phyloP scores from a whole-genome alignment of 2,113 vertebrate species.

The Rhodinocichla rosea region DNA sequence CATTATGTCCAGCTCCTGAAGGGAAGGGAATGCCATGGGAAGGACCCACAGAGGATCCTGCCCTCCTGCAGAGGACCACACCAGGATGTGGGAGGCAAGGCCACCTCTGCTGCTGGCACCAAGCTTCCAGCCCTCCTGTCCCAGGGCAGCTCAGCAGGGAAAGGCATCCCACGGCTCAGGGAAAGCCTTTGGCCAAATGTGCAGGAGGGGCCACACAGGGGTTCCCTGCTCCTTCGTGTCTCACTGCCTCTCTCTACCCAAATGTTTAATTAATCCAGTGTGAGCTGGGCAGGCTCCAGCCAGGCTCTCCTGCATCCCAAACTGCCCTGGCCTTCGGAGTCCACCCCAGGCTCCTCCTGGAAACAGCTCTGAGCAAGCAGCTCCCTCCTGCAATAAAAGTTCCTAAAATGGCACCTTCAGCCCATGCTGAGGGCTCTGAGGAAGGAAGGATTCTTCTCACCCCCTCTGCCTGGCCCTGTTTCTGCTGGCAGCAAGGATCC shows the following conservation, averaged over 20 bases:
- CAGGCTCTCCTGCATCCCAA: neutral
- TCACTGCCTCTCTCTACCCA: neutral
- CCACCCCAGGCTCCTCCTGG: neutral
- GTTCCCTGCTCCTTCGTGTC: neutral
- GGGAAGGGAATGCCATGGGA: neutral
- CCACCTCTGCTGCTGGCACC: neutral
- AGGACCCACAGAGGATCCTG: neutral
- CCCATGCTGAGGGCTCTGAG: neutral
- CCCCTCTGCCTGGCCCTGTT: neutral
- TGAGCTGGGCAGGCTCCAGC: neutral
- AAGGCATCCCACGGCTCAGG: neutral
- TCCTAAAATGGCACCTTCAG: neutral
- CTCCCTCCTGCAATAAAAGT: neutral
- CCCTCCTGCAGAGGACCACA: neutral
- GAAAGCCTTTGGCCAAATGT: neutral
- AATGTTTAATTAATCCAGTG: neutral
- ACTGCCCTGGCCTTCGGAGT: too few relatives aligned
- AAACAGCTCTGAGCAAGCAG: neutral
- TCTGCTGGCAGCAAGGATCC: neutral
- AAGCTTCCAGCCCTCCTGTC: neutral
- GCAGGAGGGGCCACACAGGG: neutral
- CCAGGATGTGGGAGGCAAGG: neutral
- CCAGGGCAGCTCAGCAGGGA: accelerated
- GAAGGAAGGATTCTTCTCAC: neutral
- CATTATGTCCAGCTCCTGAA: neutral